Conservation (phyloP, 2,888 invertebrate species). For the Leucophora obtusa region DNA sequence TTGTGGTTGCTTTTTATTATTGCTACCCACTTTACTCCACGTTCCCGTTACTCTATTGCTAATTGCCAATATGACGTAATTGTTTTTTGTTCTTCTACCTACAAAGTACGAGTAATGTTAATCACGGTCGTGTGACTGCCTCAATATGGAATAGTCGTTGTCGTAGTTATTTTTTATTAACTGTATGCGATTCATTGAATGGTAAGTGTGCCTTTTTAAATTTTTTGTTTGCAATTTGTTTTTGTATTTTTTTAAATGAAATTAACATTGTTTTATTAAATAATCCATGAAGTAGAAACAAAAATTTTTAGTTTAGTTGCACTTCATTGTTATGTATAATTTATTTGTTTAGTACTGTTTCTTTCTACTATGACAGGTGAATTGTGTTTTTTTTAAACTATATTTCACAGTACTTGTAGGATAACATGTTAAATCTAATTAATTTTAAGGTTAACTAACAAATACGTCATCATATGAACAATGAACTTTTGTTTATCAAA, state of each 20-base stretch:
- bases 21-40: too few species aligned
- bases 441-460: constrained; percentile 29
- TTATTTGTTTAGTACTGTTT: neutral
- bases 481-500: neutral
- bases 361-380: constrained; percentile 3
- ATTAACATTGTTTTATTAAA: constrained; percentile 50
- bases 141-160: neutral
- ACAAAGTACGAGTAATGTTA: constrained; percentile 29
- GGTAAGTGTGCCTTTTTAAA: neutral
- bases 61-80: constrained; percentile 56
- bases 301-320: constrained; percentile 32
- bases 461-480: neutral
- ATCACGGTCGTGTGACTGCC: constrained; percentile 55
- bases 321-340: constrained; percentile 8
- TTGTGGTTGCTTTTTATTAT: too few species aligned
- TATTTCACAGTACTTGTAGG: constrained; percentile 7
- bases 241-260: constrained; percentile 44
- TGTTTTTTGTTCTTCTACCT: constrained; percentile 1
- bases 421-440: constrained; percentile 11
- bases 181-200: constrained; percentile 3
- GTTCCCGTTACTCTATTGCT: too few species aligned
- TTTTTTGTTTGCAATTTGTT: constrained; percentile 22
- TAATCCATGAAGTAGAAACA: constrained; percentile 32
- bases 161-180: neutral
- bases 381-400: neutral